Conservation (phyloP, 2,797 vertebrate genomes). For the Myioborus miniatus region DNA sequence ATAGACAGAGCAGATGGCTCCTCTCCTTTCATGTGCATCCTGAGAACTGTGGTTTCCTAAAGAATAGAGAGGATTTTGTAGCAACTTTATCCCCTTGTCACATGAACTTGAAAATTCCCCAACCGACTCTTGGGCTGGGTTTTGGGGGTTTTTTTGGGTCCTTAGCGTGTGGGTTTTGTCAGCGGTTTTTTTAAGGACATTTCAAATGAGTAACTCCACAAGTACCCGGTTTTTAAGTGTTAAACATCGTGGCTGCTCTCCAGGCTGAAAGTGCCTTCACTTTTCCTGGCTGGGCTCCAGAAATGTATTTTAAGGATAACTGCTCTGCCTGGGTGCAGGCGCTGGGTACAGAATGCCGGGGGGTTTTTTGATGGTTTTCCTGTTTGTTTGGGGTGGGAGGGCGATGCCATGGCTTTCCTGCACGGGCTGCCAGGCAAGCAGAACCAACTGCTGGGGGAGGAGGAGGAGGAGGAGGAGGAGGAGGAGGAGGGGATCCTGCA, state of each 20-base stretch:
- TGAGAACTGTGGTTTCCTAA: slow-evolving; percentile 33
- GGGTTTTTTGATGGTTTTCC: neutral
- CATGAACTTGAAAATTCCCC: slow-evolving; percentile 18
- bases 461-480: neutral
- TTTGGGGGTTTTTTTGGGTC: too few relatives aligned
- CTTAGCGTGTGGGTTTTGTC: neutral
- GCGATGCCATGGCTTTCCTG: neutral
- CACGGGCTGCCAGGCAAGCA: slow-evolving; percentile 41
- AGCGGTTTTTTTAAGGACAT: neutral
- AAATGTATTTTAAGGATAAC: slow-evolving; percentile 5
- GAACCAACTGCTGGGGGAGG: slow-evolving; percentile 49
- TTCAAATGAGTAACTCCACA: slow-evolving; percentile 1
- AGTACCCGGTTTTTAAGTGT: neutral
- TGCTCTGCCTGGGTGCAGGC: neutral
- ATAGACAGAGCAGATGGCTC: slow-evolving; percentile 59
- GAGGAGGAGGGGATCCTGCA: slow-evolving; percentile 39
- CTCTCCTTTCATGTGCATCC: slow-evolving; percentile 19
- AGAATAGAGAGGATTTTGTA: slow-evolving; percentile 12
- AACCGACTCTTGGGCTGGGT: neutral
- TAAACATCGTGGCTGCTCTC: slow-evolving; percentile 48
- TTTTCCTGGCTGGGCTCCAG: slow-evolving; percentile 45
- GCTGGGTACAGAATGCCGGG: neutral
- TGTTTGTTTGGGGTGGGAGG: neutral
- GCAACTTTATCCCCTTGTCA: slow-evolving; percentile 12
- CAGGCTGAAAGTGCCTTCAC: slow-evolving; percentile 60